Conservation (phyloP, 2,797 vertebrate species). For the Luscinia luscinia region DNA sequence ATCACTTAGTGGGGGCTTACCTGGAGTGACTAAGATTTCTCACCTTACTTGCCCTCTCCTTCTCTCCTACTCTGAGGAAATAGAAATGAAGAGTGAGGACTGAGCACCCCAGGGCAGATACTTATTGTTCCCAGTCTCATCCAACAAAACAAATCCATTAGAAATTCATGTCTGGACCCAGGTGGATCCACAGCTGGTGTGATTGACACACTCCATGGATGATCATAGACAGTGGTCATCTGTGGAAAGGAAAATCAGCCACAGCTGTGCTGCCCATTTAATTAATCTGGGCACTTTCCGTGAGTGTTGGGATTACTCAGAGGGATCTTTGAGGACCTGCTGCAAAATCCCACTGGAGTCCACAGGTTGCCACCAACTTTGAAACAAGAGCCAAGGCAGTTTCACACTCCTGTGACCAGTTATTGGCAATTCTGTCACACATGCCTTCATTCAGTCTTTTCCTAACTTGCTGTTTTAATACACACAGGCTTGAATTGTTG, state of each 20-base stretch:
- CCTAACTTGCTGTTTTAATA: background rate
- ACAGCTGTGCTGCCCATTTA: background rate
- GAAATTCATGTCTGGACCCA: background rate
- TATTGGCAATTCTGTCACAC: background rate
- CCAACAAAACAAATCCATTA: background rate
- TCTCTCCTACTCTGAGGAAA: background rate
- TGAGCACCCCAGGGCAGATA: background rate
- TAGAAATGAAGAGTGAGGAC: background rate
- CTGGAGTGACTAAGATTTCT: background rate
- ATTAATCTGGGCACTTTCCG: background rate
- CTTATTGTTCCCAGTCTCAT: background rate
- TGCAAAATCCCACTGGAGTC: background rate
- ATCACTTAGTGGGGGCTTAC: background rate
- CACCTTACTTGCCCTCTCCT: background rate
- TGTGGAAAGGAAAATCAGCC: background rate
- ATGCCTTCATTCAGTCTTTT: background rate
- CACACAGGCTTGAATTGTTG: background rate
- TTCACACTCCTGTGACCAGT: background rate
- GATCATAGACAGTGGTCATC: background rate
- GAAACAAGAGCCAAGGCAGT: background rate
- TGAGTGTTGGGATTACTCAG: background rate
- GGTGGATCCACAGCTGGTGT: background rate
- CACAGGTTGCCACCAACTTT: background rate
- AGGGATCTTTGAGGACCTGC: background rate
- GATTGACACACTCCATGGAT: background rate